phyloP scores from a whole-genome alignment of 1,140 invertebrate genomes.

The Cecropterus lyciades region DNA sequence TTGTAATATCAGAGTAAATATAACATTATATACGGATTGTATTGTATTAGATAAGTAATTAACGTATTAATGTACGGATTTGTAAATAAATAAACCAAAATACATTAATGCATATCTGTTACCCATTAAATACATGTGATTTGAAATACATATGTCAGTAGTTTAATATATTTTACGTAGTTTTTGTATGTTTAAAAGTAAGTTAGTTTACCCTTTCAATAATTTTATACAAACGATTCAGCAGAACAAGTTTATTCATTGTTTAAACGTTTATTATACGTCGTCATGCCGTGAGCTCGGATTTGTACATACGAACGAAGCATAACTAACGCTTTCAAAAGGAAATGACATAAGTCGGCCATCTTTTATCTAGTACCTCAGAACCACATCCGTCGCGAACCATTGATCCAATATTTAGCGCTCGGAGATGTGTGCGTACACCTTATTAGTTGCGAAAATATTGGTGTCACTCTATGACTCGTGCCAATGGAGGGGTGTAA shows the following conservation, averaged over 20 bases:
- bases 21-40: too few relatives aligned
- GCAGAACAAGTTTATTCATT: constrained; percentile 11
- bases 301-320: constrained; percentile 29
- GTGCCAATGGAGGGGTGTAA: background rate
- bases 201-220: constrained; percentile 2
- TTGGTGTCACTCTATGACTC: background rate
- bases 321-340: constrained; percentile 46
- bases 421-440: constrained; percentile 4
- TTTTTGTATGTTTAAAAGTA: background rate
- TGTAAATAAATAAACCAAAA: too few relatives aligned
- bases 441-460: constrained; percentile 20
- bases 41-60: too few relatives aligned
- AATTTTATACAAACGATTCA: constrained; percentile 1
- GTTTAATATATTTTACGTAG: background rate
- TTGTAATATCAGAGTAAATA: too few relatives aligned
- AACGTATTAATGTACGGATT: too few relatives aligned
- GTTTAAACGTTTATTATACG: constrained; percentile 15
- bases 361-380: constrained; percentile 64
- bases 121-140: too few relatives aligned
- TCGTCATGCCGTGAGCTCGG: constrained; percentile 23
- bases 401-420: constrained; percentile 25
- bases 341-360: constrained; percentile 59
- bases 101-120: too few relatives aligned
- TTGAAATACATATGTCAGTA: too few relatives aligned
- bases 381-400: constrained; percentile 53